Base-by-base conservation (phyloP, 2,113 vertebrate genomes). In the Xerus inauris region DNA sequence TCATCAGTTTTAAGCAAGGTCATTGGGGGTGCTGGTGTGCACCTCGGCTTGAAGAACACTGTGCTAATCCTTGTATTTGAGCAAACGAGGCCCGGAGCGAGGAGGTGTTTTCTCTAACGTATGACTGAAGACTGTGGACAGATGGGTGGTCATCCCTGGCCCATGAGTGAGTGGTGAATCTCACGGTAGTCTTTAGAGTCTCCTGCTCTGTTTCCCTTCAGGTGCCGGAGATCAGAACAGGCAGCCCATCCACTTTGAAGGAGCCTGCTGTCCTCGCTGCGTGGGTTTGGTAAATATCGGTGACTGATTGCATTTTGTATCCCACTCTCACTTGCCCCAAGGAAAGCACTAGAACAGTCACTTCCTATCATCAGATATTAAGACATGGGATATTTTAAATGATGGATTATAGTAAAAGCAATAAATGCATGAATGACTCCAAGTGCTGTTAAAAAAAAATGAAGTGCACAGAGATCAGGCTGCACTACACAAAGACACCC, bases 331-430 rank as follows among this genome's bases (percentile, higher is more conserved):
- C 54, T 84, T 49, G 62, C 28, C 51, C 11, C 57, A 86, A 93
- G 83, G 5, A 80, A 67, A 93, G 40, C 9, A 6, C 51, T 62
- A 69, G 13, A 59, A 65, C 30, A 86, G 49, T 73, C 38, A 47
- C 71, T 83, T 80, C 81, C 64, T 49, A 73, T 69, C 35, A 16
- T 64, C 69, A 45, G 47, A 83, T 49, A 73, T 65, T 59, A 94
- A 95, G 47, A 57, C 54, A 93, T 42, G 26, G 1, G 35, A 42
- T 81, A 87, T 95, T 92, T 92, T 86, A 80, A 95, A 51, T n/a
- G 77, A 94, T 35, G 76, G 62, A 77, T 91, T 83, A 88, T 42
- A 83, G 45, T 19, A 62, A 80, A 95, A 32, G 38, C 20, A 84
- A 87, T 64, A 67, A 38, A 92, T 76, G 35, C 38, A 76, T 30